Evolutionary conservation across 1,140 invertebrate species (phyloP), one percentile per base, ranked within the genome.

Genomic region (Diplogasteroides magnus): DNA sequence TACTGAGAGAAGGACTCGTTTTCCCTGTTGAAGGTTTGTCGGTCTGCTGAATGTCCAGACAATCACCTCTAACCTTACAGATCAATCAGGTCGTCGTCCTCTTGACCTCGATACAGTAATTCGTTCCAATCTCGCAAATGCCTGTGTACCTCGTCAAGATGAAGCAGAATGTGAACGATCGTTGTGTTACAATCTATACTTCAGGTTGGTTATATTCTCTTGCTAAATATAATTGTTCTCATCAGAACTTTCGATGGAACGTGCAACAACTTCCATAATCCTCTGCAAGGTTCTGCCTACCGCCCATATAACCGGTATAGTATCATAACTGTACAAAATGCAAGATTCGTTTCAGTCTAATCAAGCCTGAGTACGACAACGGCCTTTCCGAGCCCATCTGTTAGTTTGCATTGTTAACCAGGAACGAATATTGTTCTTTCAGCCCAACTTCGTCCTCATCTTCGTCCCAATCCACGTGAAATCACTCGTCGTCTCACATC

Each of bases 51-150:
- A 31, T 23, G 61, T 63, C 25, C 31, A 23, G 26, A n/a, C 55
- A 55, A 55, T 25, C 32, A 23, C 23, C 37, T 66, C 25, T 2
- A 57, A 11, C 14, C 37, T 62, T 74, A 56, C 26, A 78, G 80
- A 81, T 68, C 74, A 69, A 65, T 77, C 78, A 64, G 81, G 74
- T 61, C 71, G 79, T 31, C 55, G 71, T 62, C 63, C 68, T 14
- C 58, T 79, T 13, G 69, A 69, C 60, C 55, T 77, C 15, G 74
- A 83, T 48, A 61, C 78, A 64, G 76, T 81, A 1, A 76, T 81
- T 48, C 78, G 79, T 23, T 78, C 76, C 13, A 81, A 81, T 60
- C 74, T 83, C 14, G 79, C 79, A 19, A 81, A 81, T 69, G 79
- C 79, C 13, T 81, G 79, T 64, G 80, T 82, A 19, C 79, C 79